Conservation (phyloP, 2,797 vertebrate species). For the Phrynocephalus guinanensis region DNA sequence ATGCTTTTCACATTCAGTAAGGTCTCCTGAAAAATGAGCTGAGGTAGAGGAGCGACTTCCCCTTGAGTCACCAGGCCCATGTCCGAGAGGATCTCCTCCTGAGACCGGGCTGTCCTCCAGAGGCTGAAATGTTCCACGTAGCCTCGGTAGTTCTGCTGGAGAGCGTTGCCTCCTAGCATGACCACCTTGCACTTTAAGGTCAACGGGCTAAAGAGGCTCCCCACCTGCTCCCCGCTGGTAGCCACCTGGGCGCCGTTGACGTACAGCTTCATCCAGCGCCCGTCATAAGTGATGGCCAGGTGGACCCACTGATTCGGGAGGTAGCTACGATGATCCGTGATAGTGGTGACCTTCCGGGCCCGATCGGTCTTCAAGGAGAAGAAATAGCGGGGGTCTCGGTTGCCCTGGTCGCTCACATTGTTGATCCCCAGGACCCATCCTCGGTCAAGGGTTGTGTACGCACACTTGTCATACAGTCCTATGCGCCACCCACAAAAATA, state of each 20-base stretch:
- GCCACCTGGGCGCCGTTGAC: constrained; percentile 95
- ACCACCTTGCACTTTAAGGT: constrained; percentile 97
- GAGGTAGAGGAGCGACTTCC: constrained; percentile 83
- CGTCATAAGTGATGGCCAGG: constrained; percentile 92
- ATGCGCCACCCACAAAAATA: constrained; percentile 64
- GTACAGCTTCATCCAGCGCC: constrained; percentile 93
- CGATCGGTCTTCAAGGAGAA: constrained; percentile 98
- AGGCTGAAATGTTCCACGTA: constrained; percentile 89
- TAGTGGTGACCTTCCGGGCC: constrained; percentile 92
- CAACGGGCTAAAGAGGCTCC: constrained; percentile 93
- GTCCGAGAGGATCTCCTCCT: constrained; percentile 89
- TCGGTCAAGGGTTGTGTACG: constrained; percentile 95
- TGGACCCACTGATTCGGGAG: constrained; percentile 92
- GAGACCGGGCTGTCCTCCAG: constrained; percentile 90
- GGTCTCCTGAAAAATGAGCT: constrained; percentile 93
- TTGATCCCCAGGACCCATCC: constrained; percentile 98
- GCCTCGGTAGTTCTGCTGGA: constrained; percentile 94
- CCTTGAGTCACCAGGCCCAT: constrained; percentile 85
- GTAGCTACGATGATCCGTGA: constrained; percentile 90
- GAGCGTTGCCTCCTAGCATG: constrained; percentile 93
- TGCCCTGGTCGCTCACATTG: constrained; percentile 91
- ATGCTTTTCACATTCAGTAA: constrained; percentile 89
- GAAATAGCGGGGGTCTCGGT: constrained; percentile 95
- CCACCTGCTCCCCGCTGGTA: constrained; percentile 92
- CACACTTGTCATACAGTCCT: constrained; percentile 99